These are phyloP conservation scores for Chaunax sp. DNA, from an alignment of 2,797 vertebrate species.

Conservation along the genomic window DNA sequence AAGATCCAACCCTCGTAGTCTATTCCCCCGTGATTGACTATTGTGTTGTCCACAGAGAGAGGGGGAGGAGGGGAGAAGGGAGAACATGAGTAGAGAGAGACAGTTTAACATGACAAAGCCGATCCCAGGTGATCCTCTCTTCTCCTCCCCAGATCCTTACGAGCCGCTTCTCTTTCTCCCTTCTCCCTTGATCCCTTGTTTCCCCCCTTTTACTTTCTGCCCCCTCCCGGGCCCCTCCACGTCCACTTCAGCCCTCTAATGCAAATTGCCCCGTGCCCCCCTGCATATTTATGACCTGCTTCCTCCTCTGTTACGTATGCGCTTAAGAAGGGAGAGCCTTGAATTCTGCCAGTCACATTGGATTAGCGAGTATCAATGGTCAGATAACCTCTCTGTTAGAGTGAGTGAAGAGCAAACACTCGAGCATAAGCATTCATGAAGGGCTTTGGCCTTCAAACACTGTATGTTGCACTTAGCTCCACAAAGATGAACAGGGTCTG, in stretches of 20 bases:
- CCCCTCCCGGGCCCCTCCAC: constrained; percentile 50
- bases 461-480: constrained; percentile 66
- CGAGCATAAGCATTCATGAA: constrained; percentile 65
- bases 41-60: constrained; percentile 61
- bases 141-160: constrained; percentile 66
- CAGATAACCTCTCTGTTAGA: constrained; percentile 81
- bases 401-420: constrained; percentile 79
- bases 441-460: constrained; percentile 65
- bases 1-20: constrained; percentile 79
- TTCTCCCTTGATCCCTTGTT: constrained; percentile 67
- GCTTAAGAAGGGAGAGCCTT: constrained; percentile 66
- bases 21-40: constrained; percentile 72
- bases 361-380: constrained; percentile 78
- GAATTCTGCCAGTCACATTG: constrained; percentile 77
- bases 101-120: constrained; percentile 82
- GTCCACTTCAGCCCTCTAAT: constrained; percentile 74
- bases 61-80: constrained; percentile 36
- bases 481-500: constrained; percentile 58
- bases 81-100: constrained; percentile 60
- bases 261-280: constrained; percentile 72
- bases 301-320: constrained; percentile 75
- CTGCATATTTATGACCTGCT: constrained; percentile 79
- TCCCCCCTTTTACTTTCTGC: constrained; percentile 15
- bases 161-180: constrained; percentile 59
- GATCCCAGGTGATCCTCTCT: constrained; percentile 70